phyloP scores from a whole-genome alignment of 2,888 invertebrate species.

The Ferrisia virgata region DNA sequence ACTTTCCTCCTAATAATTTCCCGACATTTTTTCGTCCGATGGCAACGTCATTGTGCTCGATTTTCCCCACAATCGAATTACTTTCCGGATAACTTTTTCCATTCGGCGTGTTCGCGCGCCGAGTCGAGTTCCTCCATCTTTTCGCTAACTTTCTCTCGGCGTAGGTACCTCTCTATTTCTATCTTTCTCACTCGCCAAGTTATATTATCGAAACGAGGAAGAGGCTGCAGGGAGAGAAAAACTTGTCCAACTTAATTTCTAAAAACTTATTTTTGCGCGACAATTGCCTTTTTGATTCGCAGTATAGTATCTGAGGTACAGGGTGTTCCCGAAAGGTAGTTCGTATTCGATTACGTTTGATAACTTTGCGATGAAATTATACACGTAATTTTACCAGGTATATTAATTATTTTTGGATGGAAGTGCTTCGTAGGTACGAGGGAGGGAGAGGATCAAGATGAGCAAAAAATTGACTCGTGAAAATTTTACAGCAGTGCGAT shows the following conservation, averaged over 20 bases:
- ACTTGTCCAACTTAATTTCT: slow-evolving; percentile 7
- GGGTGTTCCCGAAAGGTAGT: neutral
- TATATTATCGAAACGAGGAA: neutral
- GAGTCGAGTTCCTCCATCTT: slow-evolving; percentile 11
- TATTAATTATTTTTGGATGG: too few species aligned
- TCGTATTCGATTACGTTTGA: too few species aligned
- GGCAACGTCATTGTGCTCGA: neutral
- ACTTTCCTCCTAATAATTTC: neutral
- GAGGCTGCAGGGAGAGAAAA: neutral
- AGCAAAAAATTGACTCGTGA: too few species aligned
- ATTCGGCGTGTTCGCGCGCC: slow-evolving; percentile 20
- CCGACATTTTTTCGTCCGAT: slow-evolving; percentile 12
- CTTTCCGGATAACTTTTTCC: slow-evolving; percentile 27
- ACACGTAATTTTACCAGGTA: too few species aligned
- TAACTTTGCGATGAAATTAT: too few species aligned
- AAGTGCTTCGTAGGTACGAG: too few species aligned
- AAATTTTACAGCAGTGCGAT: too few species aligned
- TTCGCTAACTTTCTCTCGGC: too few species aligned
- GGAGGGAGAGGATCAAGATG: too few species aligned
- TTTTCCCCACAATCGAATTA: slow-evolving; percentile 14
- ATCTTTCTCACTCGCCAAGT: neutral
- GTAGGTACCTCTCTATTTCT: too few species aligned
- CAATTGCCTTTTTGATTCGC: neutral
- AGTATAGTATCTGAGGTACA: neutral
- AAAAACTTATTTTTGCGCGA: slow-evolving; percentile 2